phyloP scores from a whole-genome alignment of 2,113 vertebrate genomes.

The Malurus alboscapulatus region DNA sequence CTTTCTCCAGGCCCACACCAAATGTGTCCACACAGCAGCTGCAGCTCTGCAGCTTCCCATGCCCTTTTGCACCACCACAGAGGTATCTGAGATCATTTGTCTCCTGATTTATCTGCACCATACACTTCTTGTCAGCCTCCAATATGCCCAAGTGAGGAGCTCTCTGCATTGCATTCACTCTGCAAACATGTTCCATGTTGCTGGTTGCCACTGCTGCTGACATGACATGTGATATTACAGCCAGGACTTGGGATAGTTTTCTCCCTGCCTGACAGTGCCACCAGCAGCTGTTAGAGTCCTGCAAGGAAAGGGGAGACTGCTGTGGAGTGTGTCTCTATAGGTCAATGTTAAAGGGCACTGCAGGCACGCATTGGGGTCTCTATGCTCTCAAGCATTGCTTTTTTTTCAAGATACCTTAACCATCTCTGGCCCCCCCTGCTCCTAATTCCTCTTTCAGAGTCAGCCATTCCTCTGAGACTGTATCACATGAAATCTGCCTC shows the following conservation, averaged over 20 bases:
- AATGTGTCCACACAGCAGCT: fast-evolving
- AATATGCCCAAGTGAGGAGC: not conserved
- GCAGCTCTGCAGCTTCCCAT: not conserved
- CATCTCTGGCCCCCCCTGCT: not conserved
- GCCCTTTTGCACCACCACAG: not conserved
- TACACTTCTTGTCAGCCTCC: not conserved
- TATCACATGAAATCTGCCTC: not conserved
- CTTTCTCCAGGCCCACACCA: not conserved
- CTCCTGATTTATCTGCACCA: not conserved
- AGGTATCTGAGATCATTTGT: not conserved
- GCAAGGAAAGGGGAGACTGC: not conserved
- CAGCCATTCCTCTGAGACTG: not conserved
- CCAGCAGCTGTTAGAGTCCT: not conserved
- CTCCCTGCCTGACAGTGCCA: not conserved
- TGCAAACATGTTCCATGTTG: fast-evolving
- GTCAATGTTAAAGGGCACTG: not conserved
- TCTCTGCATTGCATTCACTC: not conserved
- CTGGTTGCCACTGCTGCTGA: not conserved
- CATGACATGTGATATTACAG: not conserved
- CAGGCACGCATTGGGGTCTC: not conserved
- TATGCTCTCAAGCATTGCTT: not conserved
- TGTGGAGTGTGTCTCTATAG: not conserved
- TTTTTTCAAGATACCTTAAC: not conserved
- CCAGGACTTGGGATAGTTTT: not conserved
- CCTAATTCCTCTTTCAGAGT: not conserved